A percentile compares a stretch with the other conserved stretches of the same genome.
These are phyloP conservation scores for Meliscaeva auricollis DNA, from an alignment of 2,888 invertebrate species.

Conservation along the genomic window DNA sequence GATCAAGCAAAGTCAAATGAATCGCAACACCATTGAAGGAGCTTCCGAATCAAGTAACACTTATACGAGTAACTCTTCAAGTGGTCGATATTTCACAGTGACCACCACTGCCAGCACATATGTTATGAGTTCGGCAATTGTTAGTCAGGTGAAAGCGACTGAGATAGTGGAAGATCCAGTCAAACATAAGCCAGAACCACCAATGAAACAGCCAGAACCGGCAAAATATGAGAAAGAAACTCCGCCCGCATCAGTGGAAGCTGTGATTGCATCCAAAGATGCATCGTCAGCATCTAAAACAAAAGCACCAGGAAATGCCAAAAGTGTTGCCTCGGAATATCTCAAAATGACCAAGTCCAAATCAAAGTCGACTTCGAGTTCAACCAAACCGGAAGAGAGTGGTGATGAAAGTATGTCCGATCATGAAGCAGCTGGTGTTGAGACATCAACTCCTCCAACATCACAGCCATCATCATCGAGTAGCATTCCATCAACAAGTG, in stretches of 20 bases:
- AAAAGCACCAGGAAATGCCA: conserved; percentile 82
- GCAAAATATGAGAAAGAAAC: conserved; percentile 44
- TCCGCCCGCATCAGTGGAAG: background rate
- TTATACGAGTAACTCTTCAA: conserved; percentile 75
- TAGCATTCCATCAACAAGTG: conserved; percentile 80
- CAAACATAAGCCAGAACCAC: background rate
- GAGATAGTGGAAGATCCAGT: conserved; percentile 28
- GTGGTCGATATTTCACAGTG: conserved; percentile 30
- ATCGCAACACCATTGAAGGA: conserved; percentile 82
- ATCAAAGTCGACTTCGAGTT: conserved; percentile 55
- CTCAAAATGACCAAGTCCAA: conserved; percentile 86
- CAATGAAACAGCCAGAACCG: conserved; percentile 6
- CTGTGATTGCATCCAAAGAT: conserved; percentile 18
- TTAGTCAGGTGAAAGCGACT: conserved; percentile 1
- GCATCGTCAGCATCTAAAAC: conserved; percentile 2
- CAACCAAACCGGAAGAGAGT: conserved; percentile 73
- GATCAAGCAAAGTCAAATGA: conserved; percentile 88
- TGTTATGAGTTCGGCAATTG: conserved; percentile 28
- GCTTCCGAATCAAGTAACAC: conserved; percentile 86
- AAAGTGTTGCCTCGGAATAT: conserved; percentile 88
- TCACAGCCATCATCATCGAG: conserved; percentile 76
- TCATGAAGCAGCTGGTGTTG: conserved; percentile 68
- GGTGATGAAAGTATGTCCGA: conserved; percentile 77
- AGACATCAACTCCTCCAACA: conserved; percentile 69
- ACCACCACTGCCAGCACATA: conserved; percentile 18